Percentiles rank a stretch among this genome's conserved stretches.
These are phyloP conservation scores for Nomada goodeniana DNA, from an alignment of 2,888 invertebrate genomes.

Conservation along the genomic window DNA sequence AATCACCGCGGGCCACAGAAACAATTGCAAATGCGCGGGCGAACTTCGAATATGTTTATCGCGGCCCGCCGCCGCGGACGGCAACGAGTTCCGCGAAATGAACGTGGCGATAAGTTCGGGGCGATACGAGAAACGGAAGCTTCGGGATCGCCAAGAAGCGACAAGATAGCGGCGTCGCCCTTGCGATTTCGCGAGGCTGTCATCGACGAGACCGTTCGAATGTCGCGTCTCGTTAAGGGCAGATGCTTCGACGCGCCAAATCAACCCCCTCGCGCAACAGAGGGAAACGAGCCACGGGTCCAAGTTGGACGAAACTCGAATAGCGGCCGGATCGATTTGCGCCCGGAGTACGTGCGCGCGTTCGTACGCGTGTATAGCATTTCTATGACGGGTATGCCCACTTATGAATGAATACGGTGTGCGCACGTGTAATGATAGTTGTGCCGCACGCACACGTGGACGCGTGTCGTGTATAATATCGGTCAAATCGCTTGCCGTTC, in stretches of 20 bases:
- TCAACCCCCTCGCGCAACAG: not conserved
- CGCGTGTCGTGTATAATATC: constrained; percentile 47
- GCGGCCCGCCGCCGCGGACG: not conserved
- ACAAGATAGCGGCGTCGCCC: constrained; percentile 4
- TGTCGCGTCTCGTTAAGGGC: not conserved
- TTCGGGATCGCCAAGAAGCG: not conserved
- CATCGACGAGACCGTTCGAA: not conserved
- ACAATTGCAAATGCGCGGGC: not conserved
- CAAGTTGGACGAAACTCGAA: not conserved
- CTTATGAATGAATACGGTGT: constrained; percentile 56
- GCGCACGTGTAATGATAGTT: constrained; percentile 45
- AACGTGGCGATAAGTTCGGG: not conserved
- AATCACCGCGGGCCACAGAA: not conserved
- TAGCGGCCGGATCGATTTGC: constrained; percentile 29
- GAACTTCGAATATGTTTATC: not conserved
- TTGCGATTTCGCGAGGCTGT: not conserved
- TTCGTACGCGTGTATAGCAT: not conserved
- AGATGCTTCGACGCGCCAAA: not conserved
- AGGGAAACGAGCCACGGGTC: not conserved
- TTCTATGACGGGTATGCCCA: constrained; percentile 32
- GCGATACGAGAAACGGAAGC: constrained; percentile 16
- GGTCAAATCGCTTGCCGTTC: constrained; percentile 59
- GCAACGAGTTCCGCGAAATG: constrained; percentile 9
- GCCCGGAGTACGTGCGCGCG: not conserved
- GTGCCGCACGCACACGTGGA: constrained; percentile 20